phyloP scores from a whole-genome alignment of 2,797 vertebrate species.

The Macropus fuliginosus region DNA sequence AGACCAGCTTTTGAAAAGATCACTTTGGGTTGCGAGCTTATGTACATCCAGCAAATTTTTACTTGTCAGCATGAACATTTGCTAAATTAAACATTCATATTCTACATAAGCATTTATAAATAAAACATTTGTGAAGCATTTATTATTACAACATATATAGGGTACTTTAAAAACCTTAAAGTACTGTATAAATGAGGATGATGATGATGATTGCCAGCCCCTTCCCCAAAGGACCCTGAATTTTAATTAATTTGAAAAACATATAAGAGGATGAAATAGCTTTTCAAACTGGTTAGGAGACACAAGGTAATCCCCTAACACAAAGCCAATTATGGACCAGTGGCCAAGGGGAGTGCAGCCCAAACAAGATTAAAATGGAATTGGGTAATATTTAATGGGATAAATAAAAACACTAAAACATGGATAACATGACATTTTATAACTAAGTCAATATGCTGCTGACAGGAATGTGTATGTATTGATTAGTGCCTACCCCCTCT shows the following conservation, averaged over 20 bases:
- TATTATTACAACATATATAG: not conserved
- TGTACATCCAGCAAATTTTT: not conserved
- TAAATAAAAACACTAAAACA: not conserved
- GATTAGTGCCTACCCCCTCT: not conserved
- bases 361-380: not conserved
- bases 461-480: not conserved
- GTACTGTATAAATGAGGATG: not conserved
- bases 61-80: not conserved
- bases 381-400: not conserved
- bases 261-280: constrained; percentile 22
- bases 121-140: not conserved
- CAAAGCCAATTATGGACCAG: not conserved
- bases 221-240: not conserved
- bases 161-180: not conserved
- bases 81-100: not conserved
- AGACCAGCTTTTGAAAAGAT: not conserved
- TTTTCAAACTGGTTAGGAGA: constrained; percentile 17
- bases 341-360: not conserved
- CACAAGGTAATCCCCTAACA: not conserved
- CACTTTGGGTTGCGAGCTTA: not conserved
- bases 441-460: not conserved
- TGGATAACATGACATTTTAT: not conserved
- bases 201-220: not conserved
- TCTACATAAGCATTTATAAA: not conserved
- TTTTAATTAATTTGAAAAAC: constrained; percentile 32